Percentiles rank a stretch among this genome's conserved stretches.
These are phyloP conservation scores for Okamejei kenojei DNA, from an alignment of 2,797 vertebrate species.

Conservation along the genomic window DNA sequence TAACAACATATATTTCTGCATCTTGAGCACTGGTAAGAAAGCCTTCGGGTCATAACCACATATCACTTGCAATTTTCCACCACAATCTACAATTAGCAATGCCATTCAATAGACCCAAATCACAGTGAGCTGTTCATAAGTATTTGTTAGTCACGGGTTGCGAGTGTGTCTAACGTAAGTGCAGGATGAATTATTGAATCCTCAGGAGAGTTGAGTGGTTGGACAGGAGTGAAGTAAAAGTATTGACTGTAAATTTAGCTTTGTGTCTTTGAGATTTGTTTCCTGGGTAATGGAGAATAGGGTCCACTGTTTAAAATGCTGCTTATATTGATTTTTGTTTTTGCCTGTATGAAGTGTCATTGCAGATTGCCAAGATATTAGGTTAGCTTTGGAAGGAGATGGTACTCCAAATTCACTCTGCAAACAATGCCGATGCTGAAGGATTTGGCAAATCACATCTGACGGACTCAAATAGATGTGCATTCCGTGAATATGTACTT, in stretches of 20 bases:
- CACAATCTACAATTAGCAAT: neutral
- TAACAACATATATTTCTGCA: neutral
- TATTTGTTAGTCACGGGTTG: slow-evolving; percentile 6
- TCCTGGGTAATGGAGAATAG: neutral
- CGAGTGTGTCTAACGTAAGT: neutral
- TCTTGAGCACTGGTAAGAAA: neutral
- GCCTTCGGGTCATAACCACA: neutral
- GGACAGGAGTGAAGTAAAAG: neutral
- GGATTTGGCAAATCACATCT: neutral
- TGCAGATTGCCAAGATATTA: neutral
- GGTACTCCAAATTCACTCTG: neutral
- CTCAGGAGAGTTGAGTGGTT: slow-evolving; percentile 2
- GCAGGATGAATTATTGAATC: slow-evolving; percentile 24
- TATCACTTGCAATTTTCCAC: neutral
- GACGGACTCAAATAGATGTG: neutral
- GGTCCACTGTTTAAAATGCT: slow-evolving; percentile 15
- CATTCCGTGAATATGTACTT: neutral
- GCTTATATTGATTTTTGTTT: neutral
- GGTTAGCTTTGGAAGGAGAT: neutral
- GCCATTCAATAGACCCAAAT: neutral
- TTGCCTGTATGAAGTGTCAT: neutral
- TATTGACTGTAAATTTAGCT: slow-evolving; percentile 20
- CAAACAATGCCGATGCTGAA: neutral
- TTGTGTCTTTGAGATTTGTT: slow-evolving; percentile 23
- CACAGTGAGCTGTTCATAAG: neutral